Evolutionary conservation across 2,888 invertebrate species (phyloP).

Genomic region (Clistopyga incitator): DNA sequence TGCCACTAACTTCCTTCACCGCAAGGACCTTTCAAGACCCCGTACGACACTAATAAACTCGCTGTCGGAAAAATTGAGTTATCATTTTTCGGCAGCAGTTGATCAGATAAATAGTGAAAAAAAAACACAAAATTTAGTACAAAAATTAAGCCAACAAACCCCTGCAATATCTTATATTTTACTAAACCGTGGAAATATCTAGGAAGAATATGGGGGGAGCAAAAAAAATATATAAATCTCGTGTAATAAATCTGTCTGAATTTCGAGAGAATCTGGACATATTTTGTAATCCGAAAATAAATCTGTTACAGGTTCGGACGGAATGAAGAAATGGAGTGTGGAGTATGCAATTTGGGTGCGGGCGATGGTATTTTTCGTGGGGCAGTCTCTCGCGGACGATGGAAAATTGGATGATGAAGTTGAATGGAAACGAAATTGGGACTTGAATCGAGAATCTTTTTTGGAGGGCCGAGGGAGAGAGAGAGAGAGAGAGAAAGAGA

Average conservation of each 20-base stretch:
- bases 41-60: background rate
- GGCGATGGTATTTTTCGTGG: conserved; percentile 8
- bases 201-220: no score
- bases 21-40: no score
- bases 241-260: no score
- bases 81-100: no score
- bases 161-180: no score
- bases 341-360: background rate
- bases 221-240: no score
- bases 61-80: background rate
- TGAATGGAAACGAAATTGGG: conserved; percentile 14
- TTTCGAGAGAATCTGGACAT: no score
- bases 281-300: background rate
- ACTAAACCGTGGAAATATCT: no score
- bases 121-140: no score
- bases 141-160: no score
- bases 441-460: background rate
- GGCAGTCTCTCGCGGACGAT: background rate
- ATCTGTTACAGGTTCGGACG: background rate
- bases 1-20: background rate
- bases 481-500: no score
- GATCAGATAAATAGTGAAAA: no score
- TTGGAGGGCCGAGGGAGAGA: conserved; percentile 27
- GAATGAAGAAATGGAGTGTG: background rate
- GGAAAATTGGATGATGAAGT: conserved; percentile 5